Conservation (phyloP, 2,888 invertebrate species). For the Machimus atricapillus region DNA sequence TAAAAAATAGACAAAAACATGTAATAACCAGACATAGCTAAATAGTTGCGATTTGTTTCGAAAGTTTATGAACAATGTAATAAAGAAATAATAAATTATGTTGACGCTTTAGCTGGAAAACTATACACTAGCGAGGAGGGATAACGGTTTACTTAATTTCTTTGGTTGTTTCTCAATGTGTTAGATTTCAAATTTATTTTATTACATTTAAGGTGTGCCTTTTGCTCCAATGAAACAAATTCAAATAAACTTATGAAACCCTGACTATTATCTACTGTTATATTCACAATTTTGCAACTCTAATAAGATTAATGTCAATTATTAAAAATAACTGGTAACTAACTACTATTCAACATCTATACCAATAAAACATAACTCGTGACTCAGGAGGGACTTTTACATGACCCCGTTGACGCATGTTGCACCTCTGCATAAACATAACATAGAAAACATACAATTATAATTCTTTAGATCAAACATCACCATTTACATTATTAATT, state of each 20-base stretch:
- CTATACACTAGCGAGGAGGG: neutral
- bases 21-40: constrained; percentile 4
- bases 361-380: neutral
- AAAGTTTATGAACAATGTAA: constrained; percentile 21
- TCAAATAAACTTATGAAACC: constrained; percentile 31
- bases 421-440: neutral
- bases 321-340: constrained; percentile 4
- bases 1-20: neutral
- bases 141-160: neutral
- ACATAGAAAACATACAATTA: neutral
- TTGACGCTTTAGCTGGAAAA: constrained; percentile 18
- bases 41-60: constrained; percentile 6
- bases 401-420: neutral
- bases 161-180: neutral
- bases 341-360: neutral
- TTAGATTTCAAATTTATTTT: constrained; percentile 5
- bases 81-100: constrained; percentile 30
- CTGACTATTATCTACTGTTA: neutral
- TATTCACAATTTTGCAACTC: neutral
- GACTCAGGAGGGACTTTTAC: constrained; percentile 16
- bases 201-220: constrained; percentile 36
- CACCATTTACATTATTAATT: neutral
- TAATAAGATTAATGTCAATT: constrained; percentile 14
- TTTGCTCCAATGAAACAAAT: constrained; percentile 16
- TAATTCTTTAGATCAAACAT: neutral